Conservation (phyloP, 2,797 vertebrate species). For the Clarias pachynema region DNA sequence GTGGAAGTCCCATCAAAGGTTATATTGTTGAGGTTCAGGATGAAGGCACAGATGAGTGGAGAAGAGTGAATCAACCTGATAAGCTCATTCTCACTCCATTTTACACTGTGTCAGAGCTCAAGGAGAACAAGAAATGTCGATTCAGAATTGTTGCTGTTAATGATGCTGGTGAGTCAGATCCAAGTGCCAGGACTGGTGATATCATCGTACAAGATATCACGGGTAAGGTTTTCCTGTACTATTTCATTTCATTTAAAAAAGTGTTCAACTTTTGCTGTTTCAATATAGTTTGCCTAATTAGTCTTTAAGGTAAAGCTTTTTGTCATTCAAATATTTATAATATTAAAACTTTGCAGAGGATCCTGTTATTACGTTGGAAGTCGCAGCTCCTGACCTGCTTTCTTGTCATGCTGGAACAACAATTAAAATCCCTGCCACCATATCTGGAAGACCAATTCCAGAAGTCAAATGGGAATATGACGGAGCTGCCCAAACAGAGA, state of each 20-base stretch:
- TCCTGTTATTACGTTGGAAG: slow-evolving; percentile 81
- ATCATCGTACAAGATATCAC: slow-evolving; percentile 88
- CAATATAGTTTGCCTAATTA: background rate
- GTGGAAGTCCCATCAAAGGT: slow-evolving; percentile 91
- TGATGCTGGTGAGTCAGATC: slow-evolving; percentile 91
- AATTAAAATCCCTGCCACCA: slow-evolving; percentile 85
- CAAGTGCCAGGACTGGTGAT: slow-evolving; percentile 85
- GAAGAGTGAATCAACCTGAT: slow-evolving; percentile 86
- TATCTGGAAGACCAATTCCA: slow-evolving; percentile 88
- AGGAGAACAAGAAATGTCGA: slow-evolving; percentile 91
- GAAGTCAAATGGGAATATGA: slow-evolving; percentile 95
- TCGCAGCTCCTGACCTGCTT: slow-evolving; percentile 85
- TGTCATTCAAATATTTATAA: slow-evolving; percentile 28
- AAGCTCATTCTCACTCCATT: slow-evolving; percentile 88
- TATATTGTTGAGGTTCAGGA: slow-evolving; percentile 96
- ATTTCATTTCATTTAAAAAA: background rate
- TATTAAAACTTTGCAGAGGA: slow-evolving; percentile 77
- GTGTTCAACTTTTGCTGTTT: background rate
- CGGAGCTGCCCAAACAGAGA: slow-evolving; percentile 86
- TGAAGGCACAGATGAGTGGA: slow-evolving; percentile 91
- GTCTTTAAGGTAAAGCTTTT: background rate
- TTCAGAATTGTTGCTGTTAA: slow-evolving; percentile 96
- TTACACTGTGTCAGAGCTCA: slow-evolving; percentile 87
- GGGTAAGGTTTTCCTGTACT: slow-evolving; percentile 75
- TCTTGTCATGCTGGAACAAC: slow-evolving; percentile 84